Evolutionary conservation across 1,140 invertebrate genomes (phyloP).

Genomic region (Archegozetes longisetosus): DNA sequence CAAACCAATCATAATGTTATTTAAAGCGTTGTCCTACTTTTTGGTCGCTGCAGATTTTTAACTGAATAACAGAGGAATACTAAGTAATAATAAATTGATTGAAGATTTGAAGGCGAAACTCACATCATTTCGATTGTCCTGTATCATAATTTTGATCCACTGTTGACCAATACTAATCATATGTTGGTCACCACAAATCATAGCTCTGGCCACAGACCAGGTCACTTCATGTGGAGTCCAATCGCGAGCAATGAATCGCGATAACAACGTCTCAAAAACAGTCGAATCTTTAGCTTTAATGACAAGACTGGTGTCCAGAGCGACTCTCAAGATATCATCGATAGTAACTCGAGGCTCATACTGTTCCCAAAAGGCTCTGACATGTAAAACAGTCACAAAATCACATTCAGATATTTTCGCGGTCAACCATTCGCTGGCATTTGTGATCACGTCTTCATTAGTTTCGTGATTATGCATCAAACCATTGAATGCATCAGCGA

Average conservation of each 20-base stretch:
- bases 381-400: slow-evolving; percentile 1
- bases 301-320: background rate
- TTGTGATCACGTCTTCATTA: background rate
- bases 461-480: background rate
- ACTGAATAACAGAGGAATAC: too few species aligned
- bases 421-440: slow-evolving; percentile 7
- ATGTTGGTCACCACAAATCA: background rate
- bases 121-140: background rate
- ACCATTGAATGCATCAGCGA: background rate
- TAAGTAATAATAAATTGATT: too few species aligned
- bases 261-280: background rate
- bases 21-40: too few species aligned
- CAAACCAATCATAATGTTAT: too few species aligned
- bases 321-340: background rate
- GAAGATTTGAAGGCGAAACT: too few species aligned
- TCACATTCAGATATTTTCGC: background rate
- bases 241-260: background rate
- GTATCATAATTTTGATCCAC: background rate
- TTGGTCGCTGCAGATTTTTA: too few species aligned
- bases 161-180: background rate
- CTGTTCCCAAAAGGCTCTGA: slow-evolving; percentile 4
- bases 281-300: background rate
- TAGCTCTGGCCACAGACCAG: background rate
- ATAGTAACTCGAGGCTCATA: background rate
- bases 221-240: background rate